Evolutionary conservation across 1,140 invertebrate genomes (phyloP).

Genomic region (Macrosteles quadrilineatus): DNA sequence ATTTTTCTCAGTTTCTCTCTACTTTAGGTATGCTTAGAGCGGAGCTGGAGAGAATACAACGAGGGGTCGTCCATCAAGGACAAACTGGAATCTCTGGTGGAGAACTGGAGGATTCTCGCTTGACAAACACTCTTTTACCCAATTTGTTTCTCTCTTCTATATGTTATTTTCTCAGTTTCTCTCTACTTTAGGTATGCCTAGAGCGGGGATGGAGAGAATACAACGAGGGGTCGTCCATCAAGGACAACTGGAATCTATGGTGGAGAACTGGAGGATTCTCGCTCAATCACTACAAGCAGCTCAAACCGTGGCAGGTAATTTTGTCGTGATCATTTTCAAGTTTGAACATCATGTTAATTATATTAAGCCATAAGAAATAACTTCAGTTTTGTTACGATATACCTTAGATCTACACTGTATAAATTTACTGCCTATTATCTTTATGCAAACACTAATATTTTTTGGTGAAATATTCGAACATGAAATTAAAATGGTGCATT

Average conservation of each 20-base stretch:
- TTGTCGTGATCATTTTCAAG: too few species aligned
- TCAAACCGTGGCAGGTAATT: slow-evolving; percentile 76
- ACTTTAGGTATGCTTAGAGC: slow-evolving; percentile 65
- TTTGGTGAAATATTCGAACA: too few species aligned
- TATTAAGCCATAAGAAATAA: neutral
- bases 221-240: slow-evolving; percentile 54
- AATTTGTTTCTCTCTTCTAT: too few species aligned
- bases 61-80: slow-evolving; percentile 57
- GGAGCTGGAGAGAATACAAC: slow-evolving; percentile 77
- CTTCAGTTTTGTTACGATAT: too few species aligned
- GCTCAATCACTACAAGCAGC: slow-evolving; percentile 63
- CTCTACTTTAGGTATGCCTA: slow-evolving; percentile 61
- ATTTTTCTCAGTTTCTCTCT: too few species aligned
- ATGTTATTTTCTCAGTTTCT: too few species aligned
- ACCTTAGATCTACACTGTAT: too few species aligned
- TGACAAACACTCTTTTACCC: too few species aligned
- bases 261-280: slow-evolving; percentile 76
- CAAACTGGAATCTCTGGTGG: slow-evolving; percentile 87
- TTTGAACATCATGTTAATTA: neutral
- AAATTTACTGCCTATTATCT: too few species aligned
- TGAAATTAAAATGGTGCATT: too few species aligned
- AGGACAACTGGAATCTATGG: slow-evolving; percentile 81
- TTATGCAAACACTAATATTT: too few species aligned
- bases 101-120: slow-evolving; percentile 70
- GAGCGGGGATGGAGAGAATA: slow-evolving; percentile 83